Conservation (phyloP, 2,113 vertebrate genomes). For the Chaenogobius annularis region DNA sequence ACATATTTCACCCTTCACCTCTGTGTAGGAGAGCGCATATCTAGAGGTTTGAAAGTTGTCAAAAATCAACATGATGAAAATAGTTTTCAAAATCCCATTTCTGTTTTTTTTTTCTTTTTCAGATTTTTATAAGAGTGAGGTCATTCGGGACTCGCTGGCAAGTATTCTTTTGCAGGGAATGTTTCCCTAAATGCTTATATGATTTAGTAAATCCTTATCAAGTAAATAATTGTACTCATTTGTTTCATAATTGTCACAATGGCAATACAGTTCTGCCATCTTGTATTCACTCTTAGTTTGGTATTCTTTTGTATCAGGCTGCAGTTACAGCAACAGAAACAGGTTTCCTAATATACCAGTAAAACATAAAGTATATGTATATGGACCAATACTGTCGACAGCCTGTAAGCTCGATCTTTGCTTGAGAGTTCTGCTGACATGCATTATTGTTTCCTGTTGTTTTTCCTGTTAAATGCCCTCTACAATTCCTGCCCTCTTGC, state of each 20-base stretch:
- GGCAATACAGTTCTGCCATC: neutral
- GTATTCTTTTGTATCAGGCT: neutral
- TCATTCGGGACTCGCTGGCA: slow-evolving; percentile 98
- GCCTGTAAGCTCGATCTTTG: neutral
- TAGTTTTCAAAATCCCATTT: slow-evolving; percentile 11
- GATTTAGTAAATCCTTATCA: neutral
- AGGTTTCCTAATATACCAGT: neutral
- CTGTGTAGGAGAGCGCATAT: slow-evolving; percentile 81
- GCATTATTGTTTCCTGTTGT: slow-evolving; percentile 31
- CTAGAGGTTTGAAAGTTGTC: slow-evolving; percentile 70
- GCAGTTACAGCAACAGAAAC: neutral
- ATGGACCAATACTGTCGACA: neutral
- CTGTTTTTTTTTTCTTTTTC: slow-evolving; percentile 27
- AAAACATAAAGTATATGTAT: neutral
- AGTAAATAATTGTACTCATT: neutral
- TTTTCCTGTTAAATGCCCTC: slow-evolving; percentile 56
- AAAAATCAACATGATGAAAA: neutral
- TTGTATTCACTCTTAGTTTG: neutral
- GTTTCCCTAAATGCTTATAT: neutral
- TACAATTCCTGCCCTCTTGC: slow-evolving; percentile 18
- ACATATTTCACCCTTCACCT: slow-evolving; percentile 97
- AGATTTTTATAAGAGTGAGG: slow-evolving; percentile 98
- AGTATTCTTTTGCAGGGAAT: slow-evolving; percentile 66
- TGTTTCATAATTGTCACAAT: neutral
- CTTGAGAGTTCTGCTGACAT: slow-evolving; percentile 42